Evolutionary conservation across 2,888 invertebrate genomes (phyloP), one percentile per base, ranked within the genome.

Genomic region (Myopa tessellatipennis): DNA sequence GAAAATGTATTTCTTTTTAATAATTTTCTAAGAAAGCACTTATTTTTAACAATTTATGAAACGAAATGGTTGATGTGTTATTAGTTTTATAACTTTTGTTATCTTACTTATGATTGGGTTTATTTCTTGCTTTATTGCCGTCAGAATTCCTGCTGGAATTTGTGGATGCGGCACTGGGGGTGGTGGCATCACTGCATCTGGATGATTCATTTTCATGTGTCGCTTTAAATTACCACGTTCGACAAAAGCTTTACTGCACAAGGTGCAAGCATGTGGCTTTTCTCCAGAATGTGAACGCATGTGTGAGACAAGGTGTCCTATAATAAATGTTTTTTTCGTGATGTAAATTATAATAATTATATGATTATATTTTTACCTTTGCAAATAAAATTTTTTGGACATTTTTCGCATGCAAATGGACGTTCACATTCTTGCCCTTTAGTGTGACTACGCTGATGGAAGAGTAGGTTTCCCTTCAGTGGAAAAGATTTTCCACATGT

Each of bases 401-500:
- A 96, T 75, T 96, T 90, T 83, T 95, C 95, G 86, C 96, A 96
- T 75, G 94, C 91, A 89, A 94, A 95, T 3, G 92, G 93, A 77
- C 93, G 90, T 82, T 92, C 92, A 79, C 92, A 92, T 80, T 91
- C 92, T 82, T 91, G 92, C 52, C 92, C 91, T 87, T 95, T 95
- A 85, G 94, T 94, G 89, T 96, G 96, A 81, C 96, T 95, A 78
- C 96, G 92, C 90, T 95, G 95, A 88, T 96, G 96, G 91, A 96
- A 96, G 81, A 96, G 91, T 69, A 96, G 90, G 87, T 96, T 95
- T 77, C 94, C 95, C 90, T 95, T 95, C 71, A 95, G 90, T 0
- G 95, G 95, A 90, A 96, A 96, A 72, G 95, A 94, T 87, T 95
- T 96, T 85, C 96, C 96, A 87, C 96, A 96, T 85, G 95, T 95